These are phyloP conservation scores for Pyrrhura leucotis DNA, from an alignment of 2,797 vertebrate genomes.

Conservation along the genomic window DNA sequence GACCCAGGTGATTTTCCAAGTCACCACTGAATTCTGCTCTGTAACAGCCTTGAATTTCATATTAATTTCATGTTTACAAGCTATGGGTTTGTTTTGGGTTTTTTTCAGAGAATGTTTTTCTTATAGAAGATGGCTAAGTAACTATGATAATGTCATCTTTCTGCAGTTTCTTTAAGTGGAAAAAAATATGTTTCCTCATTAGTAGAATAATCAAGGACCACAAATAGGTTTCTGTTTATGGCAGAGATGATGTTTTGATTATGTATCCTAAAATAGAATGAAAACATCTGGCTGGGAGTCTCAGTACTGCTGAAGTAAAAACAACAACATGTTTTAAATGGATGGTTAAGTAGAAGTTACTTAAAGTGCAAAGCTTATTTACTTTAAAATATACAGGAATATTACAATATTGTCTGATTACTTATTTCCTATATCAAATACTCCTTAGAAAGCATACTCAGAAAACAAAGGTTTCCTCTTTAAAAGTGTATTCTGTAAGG, in stretches of 20 bases:
- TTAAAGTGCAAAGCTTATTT: neutral
- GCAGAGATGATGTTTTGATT: conserved; percentile 2
- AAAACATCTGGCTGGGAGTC: neutral
- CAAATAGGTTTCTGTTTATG: conserved; percentile 16
- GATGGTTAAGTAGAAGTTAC: neutral
- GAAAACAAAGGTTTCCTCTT: neutral
- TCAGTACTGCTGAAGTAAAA: neutral
- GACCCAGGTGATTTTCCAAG: neutral
- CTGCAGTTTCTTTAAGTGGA: neutral
- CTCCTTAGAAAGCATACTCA: neutral
- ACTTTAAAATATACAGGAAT: neutral
- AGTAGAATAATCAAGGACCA: neutral
- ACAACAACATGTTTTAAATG: neutral
- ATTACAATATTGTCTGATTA: neutral
- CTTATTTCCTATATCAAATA: neutral
- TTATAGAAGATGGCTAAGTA: neutral
- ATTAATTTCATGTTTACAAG: neutral
- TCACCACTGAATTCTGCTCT: neutral
- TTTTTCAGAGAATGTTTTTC: neutral
- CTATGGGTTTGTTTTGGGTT: fast-evolving
- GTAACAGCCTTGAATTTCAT: neutral
- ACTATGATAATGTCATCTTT: neutral
- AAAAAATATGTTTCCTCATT: neutral
- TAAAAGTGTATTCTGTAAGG: neutral
- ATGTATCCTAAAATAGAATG: neutral